Percentiles rank a stretch among this genome's conserved stretches.
Evolutionary conservation across 2,888 invertebrate species (phyloP).

Genomic region (Habrosyne pyritoides): DNA sequence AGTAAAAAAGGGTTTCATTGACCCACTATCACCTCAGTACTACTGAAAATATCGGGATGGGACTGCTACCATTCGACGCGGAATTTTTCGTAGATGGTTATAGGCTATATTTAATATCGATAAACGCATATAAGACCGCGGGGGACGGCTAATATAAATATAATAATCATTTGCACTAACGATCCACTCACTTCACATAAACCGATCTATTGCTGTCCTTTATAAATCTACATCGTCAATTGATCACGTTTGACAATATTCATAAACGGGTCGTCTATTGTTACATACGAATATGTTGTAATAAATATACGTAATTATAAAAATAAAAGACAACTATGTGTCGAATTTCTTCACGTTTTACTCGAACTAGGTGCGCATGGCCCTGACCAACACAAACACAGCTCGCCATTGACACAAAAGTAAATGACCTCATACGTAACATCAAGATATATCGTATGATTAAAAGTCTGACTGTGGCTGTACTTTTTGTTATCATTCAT

Average conservation of each 20-base stretch:
- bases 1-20: too few relatives aligned
- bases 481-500: not conserved
- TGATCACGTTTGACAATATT: not conserved
- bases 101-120: too few relatives aligned
- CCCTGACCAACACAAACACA: constrained; percentile 22
- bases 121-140: too few relatives aligned
- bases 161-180: not conserved
- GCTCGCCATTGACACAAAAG: constrained; percentile 36
- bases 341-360: constrained; percentile 34
- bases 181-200: not conserved
- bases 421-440: constrained; percentile 22
- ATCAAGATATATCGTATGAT: constrained; percentile 7
- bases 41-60: too few relatives aligned
- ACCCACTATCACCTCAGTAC: too few relatives aligned
- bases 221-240: not conserved
- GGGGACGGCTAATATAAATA: too few relatives aligned
- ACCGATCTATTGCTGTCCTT: not conserved
- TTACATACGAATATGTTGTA: not conserved
- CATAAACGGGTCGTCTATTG: constrained; percentile 3
- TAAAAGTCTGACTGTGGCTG: not conserved
- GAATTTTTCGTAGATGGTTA: too few relatives aligned
- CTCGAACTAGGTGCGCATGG: constrained; percentile 25
- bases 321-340: not conserved
- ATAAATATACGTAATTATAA: not conserved
- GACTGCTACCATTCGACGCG: too few relatives aligned